phyloP scores from a whole-genome alignment of 2,113 vertebrate genomes.

The Sylvicapra grimmia region DNA sequence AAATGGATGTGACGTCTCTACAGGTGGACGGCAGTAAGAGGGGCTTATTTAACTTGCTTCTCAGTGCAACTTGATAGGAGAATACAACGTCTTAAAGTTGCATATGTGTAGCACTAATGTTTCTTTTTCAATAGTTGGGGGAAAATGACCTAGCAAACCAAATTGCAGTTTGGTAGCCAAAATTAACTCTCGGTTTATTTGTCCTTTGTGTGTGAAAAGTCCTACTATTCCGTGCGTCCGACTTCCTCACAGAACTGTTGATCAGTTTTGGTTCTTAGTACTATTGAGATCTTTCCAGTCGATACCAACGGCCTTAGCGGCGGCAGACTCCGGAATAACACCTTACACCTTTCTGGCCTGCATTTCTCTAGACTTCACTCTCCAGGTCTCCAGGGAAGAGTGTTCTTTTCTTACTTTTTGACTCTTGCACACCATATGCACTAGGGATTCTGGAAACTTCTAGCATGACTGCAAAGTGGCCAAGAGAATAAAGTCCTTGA shows the following conservation, averaged over 20 bases:
- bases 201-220: conserved; percentile 82
- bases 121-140: conserved; percentile 81
- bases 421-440: conserved; percentile 85
- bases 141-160: conserved; percentile 87
- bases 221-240: conserved; percentile 74
- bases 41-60: conserved; percentile 81
- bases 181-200: conserved; percentile 83
- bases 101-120: conserved; percentile 86
- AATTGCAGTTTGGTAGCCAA: conserved; percentile 87
- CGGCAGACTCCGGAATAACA: conserved; percentile 82
- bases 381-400: conserved; percentile 75
- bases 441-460: conserved; percentile 84
- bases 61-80: conserved; percentile 79
- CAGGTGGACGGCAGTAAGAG: conserved; percentile 76
- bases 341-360: conserved; percentile 81
- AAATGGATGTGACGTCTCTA: conserved; percentile 71
- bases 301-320: conserved; percentile 84
- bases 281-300: conserved; percentile 79
- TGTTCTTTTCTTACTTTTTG: conserved; percentile 78
- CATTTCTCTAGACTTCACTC: conserved; percentile 79
- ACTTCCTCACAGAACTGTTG: conserved; percentile 78
- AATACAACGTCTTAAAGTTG: conserved; percentile 78
- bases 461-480: conserved; percentile 80
- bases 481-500: conserved; percentile 79
- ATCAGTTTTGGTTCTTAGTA: conserved; percentile 77